Percentiles rank a stretch among this genome's conserved stretches.
Evolutionary conservation across 2,113 vertebrate species (phyloP).

Genomic region (Scomber scombrus): DNA sequence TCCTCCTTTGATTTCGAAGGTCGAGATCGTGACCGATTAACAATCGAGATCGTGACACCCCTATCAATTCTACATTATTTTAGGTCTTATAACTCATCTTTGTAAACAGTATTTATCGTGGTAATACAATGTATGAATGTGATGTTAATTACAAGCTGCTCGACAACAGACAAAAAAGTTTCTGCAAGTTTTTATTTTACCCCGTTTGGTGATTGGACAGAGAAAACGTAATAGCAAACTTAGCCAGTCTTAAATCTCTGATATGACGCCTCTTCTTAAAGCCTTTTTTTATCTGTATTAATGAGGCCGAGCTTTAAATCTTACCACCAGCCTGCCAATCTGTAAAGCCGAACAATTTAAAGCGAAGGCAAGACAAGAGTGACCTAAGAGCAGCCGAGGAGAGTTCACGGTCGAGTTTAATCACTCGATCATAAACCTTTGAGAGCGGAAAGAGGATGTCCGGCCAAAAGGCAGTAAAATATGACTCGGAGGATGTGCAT

Average conservation of each 20-base stretch:
- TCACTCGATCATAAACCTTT: conserved; percentile 31
- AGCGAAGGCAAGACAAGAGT: background rate
- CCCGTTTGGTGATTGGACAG: background rate
- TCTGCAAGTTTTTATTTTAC: no score
- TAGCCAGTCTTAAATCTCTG: conserved; percentile 10
- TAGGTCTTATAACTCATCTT: no score
- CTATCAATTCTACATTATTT: no score
- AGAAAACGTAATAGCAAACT: conserved; percentile 12
- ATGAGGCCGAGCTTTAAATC: conserved; percentile 17
- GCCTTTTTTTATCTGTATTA: conserved; percentile 30
- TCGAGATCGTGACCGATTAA: no score
- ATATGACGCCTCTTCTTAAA: background rate
- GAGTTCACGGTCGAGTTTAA: conserved; percentile 24
- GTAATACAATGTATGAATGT: no score
- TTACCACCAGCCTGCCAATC: background rate
- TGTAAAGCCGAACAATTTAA: conserved; percentile 32
- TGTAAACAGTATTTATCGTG: no score
- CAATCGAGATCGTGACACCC: no score
- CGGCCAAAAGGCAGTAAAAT: background rate
- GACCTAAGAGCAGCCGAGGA: conserved; percentile 23
- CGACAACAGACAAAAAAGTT: no score
- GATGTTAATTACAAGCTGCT: no score
- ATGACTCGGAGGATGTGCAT: background rate
- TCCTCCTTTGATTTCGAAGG: no score
- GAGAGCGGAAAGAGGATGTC: background rate